Percentiles rank a stretch among this genome's conserved stretches.
Conservation (phyloP, 2,888 invertebrate genomes). For the Bellardia bayeri region DNA sequence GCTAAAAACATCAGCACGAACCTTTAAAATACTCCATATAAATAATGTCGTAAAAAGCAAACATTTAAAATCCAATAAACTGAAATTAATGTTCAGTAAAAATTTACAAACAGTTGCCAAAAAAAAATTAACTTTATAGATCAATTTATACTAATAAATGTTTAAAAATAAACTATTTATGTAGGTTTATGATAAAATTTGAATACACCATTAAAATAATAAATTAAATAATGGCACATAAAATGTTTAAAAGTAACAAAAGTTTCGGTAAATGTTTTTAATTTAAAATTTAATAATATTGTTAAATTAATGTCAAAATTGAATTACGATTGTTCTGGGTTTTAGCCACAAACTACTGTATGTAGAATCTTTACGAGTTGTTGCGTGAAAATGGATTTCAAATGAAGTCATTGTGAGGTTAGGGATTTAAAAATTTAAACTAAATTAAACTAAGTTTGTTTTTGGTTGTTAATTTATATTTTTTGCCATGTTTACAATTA, state of each 20-base stretch:
- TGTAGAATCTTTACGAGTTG: too few relatives aligned
- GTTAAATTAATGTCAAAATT: too few relatives aligned
- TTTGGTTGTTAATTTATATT: background rate
- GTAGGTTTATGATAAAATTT: background rate
- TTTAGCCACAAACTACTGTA: too few relatives aligned
- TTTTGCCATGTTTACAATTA: background rate
- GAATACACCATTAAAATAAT: background rate
- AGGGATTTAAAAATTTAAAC: background rate
- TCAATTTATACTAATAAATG: background rate
- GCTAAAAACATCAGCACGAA: background rate
- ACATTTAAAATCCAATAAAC: conserved; percentile 1
- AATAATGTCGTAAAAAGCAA: background rate
- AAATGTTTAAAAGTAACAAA: too few relatives aligned
- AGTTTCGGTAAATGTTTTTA: too few relatives aligned
- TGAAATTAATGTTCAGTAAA: background rate
- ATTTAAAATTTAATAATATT: too few relatives aligned
- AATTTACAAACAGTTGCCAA: background rate
- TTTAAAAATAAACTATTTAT: background rate
- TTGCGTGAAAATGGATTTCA: background rate
- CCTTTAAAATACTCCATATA: background rate
- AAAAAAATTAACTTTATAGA: background rate
- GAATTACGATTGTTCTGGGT: too few relatives aligned
- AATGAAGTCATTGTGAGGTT: background rate
- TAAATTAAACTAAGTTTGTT: background rate
- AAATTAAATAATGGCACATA: background rate